Evolutionary conservation across 2,888 invertebrate species (phyloP).

Genomic region (Biston stratarius): DNA sequence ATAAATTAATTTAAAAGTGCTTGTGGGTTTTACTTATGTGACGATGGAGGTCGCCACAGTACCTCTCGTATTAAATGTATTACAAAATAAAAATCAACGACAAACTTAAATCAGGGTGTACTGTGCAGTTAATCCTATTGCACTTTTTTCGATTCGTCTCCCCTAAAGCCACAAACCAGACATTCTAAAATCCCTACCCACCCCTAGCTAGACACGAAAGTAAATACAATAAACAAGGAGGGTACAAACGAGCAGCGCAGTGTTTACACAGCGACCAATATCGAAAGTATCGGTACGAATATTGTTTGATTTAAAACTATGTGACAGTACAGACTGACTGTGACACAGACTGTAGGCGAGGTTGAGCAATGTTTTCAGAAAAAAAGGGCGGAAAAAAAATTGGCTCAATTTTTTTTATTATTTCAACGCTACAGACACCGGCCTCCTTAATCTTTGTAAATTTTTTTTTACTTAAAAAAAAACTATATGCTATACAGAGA

Average conservation of each 20-base stretch:
- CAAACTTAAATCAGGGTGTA: no score
- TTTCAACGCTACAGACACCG: no score
- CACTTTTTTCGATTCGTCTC: neutral
- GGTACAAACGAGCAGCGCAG: constrained; percentile 9
- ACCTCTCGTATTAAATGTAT: no score
- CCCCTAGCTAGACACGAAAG: neutral
- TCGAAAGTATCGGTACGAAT: constrained; percentile 12
- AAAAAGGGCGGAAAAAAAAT: neutral
- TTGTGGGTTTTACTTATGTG: no score
- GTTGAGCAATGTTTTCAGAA: neutral
- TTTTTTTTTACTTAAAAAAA: no score
- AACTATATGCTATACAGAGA: no score
- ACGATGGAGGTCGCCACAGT: no score
- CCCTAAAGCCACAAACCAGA: constrained; percentile 1
- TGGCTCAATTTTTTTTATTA: no score
- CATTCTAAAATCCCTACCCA: neutral
- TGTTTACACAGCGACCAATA: constrained; percentile 18
- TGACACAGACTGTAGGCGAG: neutral
- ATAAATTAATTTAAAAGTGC: no score
- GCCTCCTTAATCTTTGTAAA: no score
- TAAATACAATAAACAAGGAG: constrained; percentile 20
- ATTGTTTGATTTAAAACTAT: constrained; percentile 4
- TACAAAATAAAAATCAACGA: no score
- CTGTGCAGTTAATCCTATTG: neutral
- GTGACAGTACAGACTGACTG: neutral